These are phyloP conservation scores for Archips xylosteana DNA, from an alignment of 2,888 invertebrate species.

Conservation along the genomic window DNA sequence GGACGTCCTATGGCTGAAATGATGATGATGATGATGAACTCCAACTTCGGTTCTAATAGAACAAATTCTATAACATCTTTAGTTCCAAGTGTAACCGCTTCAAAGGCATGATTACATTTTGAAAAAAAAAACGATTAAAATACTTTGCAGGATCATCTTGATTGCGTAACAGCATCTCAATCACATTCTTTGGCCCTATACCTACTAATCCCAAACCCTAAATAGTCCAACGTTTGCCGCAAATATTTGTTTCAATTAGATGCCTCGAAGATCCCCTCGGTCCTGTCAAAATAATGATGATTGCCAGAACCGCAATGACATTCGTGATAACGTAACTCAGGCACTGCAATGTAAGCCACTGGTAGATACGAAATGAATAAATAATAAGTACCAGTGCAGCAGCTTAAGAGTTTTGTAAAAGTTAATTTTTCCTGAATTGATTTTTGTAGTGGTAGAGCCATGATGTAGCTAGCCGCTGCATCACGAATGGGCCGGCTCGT, in stretches of 20 bases:
- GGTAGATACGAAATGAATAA: neutral
- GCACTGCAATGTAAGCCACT: neutral
- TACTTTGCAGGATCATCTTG: neutral
- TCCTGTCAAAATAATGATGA: conserved; percentile 73
- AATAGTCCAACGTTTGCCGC: conserved; percentile 57
- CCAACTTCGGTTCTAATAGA: too few relatives aligned
- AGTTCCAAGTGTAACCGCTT: too few relatives aligned
- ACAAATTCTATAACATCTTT: too few relatives aligned
- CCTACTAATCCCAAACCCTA: neutral
- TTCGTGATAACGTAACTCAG: conserved; percentile 39
- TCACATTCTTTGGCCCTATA: neutral
- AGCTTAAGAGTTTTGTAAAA: too few relatives aligned
- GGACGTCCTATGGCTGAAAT: too few relatives aligned
- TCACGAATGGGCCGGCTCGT: too few relatives aligned
- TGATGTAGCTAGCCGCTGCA: too few relatives aligned
- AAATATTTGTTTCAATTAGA: conserved; percentile 84
- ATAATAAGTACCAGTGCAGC: neutral
- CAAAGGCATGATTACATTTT: too few relatives aligned
- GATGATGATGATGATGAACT: too few relatives aligned
- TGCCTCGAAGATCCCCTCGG: conserved; percentile 59
- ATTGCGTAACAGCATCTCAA: neutral
- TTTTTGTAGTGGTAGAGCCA: too few relatives aligned
- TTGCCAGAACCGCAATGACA: conserved; percentile 68
- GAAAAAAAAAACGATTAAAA: too few relatives aligned
- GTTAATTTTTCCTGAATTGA: too few relatives aligned